Evolutionary conservation across 2,888 invertebrate species (phyloP).

Genomic region (Cyclophora albipunctata): DNA sequence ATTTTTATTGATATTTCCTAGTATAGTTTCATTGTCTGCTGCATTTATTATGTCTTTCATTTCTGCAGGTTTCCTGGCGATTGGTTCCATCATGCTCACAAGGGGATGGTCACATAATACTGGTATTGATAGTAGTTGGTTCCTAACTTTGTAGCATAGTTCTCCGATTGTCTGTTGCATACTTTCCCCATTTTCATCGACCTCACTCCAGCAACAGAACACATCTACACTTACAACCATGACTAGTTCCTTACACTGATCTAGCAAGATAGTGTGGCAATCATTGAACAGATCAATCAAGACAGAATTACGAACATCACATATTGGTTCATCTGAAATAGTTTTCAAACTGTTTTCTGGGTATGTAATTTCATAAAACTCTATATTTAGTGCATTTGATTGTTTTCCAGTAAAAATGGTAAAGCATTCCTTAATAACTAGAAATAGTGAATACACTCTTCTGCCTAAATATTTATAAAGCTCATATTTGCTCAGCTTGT

Average conservation of each 20-base stretch:
- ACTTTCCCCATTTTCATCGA: slow-evolving; percentile 45
- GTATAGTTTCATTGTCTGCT: slow-evolving; percentile 33
- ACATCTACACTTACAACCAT: slow-evolving; percentile 61
- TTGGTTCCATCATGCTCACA: slow-evolving; percentile 47
- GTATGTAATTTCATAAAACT: slow-evolving; percentile 45
- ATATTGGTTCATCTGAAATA: slow-evolving; percentile 1
- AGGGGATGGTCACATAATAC: slow-evolving; percentile 44
- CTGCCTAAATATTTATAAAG: slow-evolving; percentile 48
- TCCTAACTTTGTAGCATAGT: slow-evolving; percentile 42
- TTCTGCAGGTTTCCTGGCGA: slow-evolving; percentile 48
- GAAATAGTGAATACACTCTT: slow-evolving; percentile 36
- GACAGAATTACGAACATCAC: too few relatives aligned
- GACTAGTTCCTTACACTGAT: slow-evolving; percentile 44
- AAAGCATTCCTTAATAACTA: slow-evolving; percentile 35
- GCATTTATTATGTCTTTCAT: slow-evolving; percentile 45
- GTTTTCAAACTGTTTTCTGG: slow-evolving; percentile 27
- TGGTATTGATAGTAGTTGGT: slow-evolving; percentile 28
- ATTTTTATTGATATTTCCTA: slow-evolving; percentile 38
- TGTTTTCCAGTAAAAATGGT: slow-evolving; percentile 23
- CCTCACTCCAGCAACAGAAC: slow-evolving; percentile 66
- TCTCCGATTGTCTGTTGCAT: slow-evolving; percentile 59
- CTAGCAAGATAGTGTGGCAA: slow-evolving; percentile 40
- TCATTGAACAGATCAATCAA: slow-evolving; percentile 26
- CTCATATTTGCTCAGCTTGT: slow-evolving; percentile 37
- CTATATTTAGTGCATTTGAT: slow-evolving; percentile 24